Conservation (phyloP, 1,140 invertebrate genomes). For the Matsumurasca onukii region DNA sequence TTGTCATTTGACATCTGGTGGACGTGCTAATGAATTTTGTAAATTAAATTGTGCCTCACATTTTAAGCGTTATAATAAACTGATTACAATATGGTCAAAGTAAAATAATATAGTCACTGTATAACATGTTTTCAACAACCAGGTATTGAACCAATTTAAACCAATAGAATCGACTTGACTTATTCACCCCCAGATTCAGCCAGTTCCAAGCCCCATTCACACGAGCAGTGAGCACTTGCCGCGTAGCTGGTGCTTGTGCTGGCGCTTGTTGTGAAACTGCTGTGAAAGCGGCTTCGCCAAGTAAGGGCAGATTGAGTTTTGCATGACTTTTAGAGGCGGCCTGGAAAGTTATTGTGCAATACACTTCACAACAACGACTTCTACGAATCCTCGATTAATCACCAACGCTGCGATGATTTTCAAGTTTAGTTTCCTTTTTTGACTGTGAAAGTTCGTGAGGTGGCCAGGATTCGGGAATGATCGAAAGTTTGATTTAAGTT, state of each 20-base stretch:
- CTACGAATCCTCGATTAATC: too few species aligned
- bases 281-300: not conserved
- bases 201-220: not conserved
- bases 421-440: too few species aligned
- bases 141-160: too few species aligned
- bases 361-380: too few species aligned
- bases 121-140: too few species aligned
- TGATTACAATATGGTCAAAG: too few species aligned
- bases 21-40: not conserved
- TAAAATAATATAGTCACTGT: too few species aligned
- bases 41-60: not conserved
- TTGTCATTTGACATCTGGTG: not conserved
- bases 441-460: too few species aligned
- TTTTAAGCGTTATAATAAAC: too few species aligned
- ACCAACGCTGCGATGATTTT: too few species aligned
- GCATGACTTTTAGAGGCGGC: not conserved
- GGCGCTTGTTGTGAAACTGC: conserved; percentile 7
- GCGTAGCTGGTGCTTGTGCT: not conserved
- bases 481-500: too few species aligned
- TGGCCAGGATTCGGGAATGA: too few species aligned
- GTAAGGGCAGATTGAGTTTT: conserved; percentile 4
- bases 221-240: not conserved
- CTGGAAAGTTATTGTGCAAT: conserved; percentile 10
- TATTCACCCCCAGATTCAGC: not conserved
- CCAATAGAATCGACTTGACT: not conserved